Evolutionary conservation across 2,888 invertebrate species (phyloP).

Genomic region (Conomelus anceps): DNA sequence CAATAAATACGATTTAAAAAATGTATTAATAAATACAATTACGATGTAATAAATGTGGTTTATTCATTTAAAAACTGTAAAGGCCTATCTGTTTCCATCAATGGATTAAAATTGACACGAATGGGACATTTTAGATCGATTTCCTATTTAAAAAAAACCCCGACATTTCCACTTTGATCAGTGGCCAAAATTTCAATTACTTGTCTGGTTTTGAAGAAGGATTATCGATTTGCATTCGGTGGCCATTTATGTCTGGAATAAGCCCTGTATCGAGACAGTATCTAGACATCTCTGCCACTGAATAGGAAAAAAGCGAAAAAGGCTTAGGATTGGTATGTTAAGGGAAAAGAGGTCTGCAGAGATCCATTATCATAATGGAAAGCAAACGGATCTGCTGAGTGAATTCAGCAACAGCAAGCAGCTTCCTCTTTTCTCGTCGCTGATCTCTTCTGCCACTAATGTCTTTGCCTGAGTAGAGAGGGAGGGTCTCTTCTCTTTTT

Average conservation of each 20-base stretch:
- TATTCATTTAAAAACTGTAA: too few species aligned
- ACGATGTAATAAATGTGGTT: too few species aligned
- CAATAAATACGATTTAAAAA: too few species aligned
- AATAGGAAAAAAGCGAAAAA: background rate
- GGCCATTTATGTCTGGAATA: background rate
- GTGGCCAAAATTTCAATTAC: background rate
- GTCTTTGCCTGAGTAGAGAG: background rate
- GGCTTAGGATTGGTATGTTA: background rate
- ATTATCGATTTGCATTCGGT: background rate
- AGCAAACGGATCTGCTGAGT: conserved; percentile 4
- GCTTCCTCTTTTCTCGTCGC: background rate
- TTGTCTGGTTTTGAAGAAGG: background rate
- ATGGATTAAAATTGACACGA: too few species aligned
- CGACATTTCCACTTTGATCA: background rate
- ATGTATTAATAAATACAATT: too few species aligned
- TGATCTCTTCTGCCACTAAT: background rate
- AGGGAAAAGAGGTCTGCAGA: background rate
- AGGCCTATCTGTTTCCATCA: too few species aligned
- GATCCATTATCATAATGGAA: conserved; percentile 17
- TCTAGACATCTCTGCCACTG: background rate
- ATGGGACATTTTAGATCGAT: too few species aligned
- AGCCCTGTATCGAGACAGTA: background rate
- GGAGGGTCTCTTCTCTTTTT: background rate
- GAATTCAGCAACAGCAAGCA: conserved; percentile 6
- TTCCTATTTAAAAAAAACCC: too few species aligned